Conservation (phyloP, 23 tunicate species). For the Trididemnum miniatum region DNA sequence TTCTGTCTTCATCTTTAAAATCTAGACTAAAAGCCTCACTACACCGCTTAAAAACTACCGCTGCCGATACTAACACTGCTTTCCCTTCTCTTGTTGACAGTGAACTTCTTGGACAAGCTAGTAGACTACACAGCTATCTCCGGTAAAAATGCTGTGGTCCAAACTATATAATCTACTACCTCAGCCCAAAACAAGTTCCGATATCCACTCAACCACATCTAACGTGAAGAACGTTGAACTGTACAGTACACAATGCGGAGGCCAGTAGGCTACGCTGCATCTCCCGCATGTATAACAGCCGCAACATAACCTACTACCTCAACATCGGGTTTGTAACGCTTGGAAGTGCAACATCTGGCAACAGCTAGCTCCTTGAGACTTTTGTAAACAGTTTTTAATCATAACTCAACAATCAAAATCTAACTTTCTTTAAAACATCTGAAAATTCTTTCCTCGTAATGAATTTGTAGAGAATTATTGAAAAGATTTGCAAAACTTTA, state of each 20-base stretch:
- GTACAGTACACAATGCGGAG: conserved; percentile 41
- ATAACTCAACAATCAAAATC: no score
- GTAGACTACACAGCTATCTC: conserved; percentile 89
- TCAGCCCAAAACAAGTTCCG: conserved; percentile 49
- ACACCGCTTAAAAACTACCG: no score
- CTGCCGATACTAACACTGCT: no score
- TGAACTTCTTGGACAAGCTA: conserved; percentile 63
- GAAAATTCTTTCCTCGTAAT: no score
- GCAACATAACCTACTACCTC: conserved; percentile 99
- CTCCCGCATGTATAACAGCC: conserved; percentile 47
- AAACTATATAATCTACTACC: conserved; percentile 99
- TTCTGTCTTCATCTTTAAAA: background rate
- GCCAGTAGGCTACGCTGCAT: conserved; percentile 82
- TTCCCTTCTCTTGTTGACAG: no score
- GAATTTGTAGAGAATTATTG: no score
- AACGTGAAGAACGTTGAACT: background rate
- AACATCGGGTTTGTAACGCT: conserved; percentile 20
- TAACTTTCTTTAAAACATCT: no score
- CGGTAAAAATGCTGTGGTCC: conserved; percentile 25
- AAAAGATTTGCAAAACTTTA: no score
- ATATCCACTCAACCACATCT: background rate
- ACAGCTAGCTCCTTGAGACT: background rate
- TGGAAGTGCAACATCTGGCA: background rate
- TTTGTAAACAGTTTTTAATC: no score
- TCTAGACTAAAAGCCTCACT: background rate